Percentiles rank a stretch among this genome's conserved stretches.
Evolutionary conservation across 2,113 vertebrate species (phyloP).

Genomic region (Tonatia bakeri): DNA sequence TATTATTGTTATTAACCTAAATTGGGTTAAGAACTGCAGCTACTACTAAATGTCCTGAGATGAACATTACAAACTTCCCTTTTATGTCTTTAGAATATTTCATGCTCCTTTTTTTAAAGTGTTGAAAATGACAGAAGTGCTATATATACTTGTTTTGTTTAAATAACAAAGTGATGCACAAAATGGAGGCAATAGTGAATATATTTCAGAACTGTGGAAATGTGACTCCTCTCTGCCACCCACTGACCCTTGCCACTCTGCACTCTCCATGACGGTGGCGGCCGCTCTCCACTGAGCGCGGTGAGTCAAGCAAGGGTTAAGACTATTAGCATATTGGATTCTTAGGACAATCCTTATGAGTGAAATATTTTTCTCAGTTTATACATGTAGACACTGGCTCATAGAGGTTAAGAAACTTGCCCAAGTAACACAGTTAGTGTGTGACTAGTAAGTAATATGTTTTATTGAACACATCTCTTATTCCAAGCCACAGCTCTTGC

Average conservation of each 20-base stretch:
- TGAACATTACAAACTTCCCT: neutral
- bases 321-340: neutral
- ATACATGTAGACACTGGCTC: neutral
- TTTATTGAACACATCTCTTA: neutral
- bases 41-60: neutral
- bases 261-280: neutral
- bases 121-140: neutral
- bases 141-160: neutral
- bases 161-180: neutral
- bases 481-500: neutral
- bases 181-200: neutral
- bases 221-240: neutral
- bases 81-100: neutral
- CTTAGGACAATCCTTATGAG: neutral
- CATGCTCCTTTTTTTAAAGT: neutral
- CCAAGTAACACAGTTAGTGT: neutral
- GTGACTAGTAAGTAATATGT: neutral
- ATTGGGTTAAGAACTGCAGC: neutral
- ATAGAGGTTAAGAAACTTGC: neutral
- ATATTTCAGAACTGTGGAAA: neutral
- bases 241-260: neutral
- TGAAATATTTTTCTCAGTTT: neutral
- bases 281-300: neutral
- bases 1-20: constrained; percentile 8
- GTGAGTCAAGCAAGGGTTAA: neutral